Conservation (phyloP, 2,888 invertebrate genomes). For the Teleogryllus oceanicus region DNA sequence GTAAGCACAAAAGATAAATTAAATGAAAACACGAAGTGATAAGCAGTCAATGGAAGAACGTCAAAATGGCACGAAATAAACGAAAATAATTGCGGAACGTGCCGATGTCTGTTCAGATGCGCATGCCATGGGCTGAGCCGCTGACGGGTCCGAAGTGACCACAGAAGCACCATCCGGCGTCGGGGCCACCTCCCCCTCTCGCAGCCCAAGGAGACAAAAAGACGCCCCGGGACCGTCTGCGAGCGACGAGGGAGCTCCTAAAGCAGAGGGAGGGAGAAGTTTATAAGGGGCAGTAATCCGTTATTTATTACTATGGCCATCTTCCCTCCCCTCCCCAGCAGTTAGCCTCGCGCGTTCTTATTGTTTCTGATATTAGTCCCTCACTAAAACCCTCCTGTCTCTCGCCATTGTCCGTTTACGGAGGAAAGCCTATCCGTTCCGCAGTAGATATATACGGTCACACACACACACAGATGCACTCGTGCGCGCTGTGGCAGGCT, state of each 20-base stretch:
- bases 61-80: neutral
- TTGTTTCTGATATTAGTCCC: constrained; percentile 36
- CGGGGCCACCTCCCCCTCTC: too few relatives aligned
- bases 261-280: neutral
- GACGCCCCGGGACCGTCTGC: neutral
- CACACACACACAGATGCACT: too few relatives aligned
- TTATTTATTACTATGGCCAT: constrained; percentile 33
- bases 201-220: neutral
- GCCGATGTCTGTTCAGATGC: too few relatives aligned
- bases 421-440: constrained; percentile 25
- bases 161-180: too few relatives aligned
- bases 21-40: neutral
- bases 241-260: neutral
- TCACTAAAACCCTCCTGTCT: constrained; percentile 1
- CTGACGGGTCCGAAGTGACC: too few relatives aligned
- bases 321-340: constrained; percentile 25
- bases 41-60: neutral
- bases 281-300: constrained; percentile 32
- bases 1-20: neutral
- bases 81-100: neutral
- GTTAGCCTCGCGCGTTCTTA: constrained; percentile 32
- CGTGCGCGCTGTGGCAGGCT: neutral
- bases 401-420: constrained; percentile 1
- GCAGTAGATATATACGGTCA: neutral
- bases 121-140: too few relatives aligned